These are phyloP conservation scores for Mellilla xanthometata DNA, from an alignment of 2,888 invertebrate genomes.

Conservation along the genomic window DNA sequence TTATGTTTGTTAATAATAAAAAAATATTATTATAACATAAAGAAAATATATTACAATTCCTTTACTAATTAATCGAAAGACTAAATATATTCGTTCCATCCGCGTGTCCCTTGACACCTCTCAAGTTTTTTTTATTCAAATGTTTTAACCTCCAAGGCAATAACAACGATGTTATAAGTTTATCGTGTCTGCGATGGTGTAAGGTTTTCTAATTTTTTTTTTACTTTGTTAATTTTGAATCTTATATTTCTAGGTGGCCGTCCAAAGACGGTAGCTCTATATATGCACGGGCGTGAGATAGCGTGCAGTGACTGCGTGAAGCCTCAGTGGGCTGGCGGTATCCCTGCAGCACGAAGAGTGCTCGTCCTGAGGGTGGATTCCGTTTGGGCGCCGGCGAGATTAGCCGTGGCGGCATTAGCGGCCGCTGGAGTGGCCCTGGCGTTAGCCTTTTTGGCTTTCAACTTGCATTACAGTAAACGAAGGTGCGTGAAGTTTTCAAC, in stretches of 20 bases:
- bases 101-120: too few relatives aligned
- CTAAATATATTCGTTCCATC: too few relatives aligned
- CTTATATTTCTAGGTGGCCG: constrained; percentile 81
- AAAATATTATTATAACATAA: too few relatives aligned
- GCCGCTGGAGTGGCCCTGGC: constrained; percentile 89
- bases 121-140: too few relatives aligned
- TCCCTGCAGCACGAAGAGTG: constrained; percentile 90
- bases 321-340: constrained; percentile 88
- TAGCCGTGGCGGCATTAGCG: constrained; percentile 88
- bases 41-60: too few relatives aligned
- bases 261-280: constrained; percentile 88
- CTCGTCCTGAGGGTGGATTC: constrained; percentile 89
- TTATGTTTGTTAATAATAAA: too few relatives aligned
- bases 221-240: too few relatives aligned
- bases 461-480: constrained; percentile 91
- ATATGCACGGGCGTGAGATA: constrained; percentile 82
- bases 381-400: constrained; percentile 89
- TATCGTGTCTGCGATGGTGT: too few relatives aligned
- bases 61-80: too few relatives aligned
- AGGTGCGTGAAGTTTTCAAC: constrained; percentile 84
- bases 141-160: too few relatives aligned
- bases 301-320: constrained; percentile 86
- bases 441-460: constrained; percentile 89
- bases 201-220: too few relatives aligned
- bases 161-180: too few relatives aligned